phyloP scores from a whole-genome alignment of 2,888 invertebrate genomes.

The Pyrocoelia pectoralis region DNA sequence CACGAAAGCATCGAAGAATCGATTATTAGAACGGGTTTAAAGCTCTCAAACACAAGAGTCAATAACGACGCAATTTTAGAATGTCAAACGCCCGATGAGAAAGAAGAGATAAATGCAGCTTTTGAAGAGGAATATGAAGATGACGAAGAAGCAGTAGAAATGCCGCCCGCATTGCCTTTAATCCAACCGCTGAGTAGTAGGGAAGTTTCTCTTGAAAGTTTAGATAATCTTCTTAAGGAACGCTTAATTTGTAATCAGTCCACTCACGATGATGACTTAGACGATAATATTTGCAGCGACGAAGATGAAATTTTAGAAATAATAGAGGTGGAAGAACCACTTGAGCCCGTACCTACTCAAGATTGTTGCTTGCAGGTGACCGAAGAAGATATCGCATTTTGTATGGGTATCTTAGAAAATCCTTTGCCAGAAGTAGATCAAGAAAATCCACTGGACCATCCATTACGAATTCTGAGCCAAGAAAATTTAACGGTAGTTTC shows the following conservation, averaged over 20 bases:
- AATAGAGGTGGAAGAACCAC: conserved; percentile 80
- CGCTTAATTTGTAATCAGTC: conserved; percentile 62
- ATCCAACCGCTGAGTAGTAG: conserved; percentile 81
- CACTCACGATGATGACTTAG: conserved; percentile 62
- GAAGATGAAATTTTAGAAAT: conserved; percentile 82
- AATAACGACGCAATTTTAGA: conserved; percentile 52
- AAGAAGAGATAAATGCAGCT: conserved; percentile 42
- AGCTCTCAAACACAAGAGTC: conserved; percentile 51
- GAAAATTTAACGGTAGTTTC: conserved; percentile 91
- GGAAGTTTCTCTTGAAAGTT: conserved; percentile 84
- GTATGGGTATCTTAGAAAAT: conserved; percentile 77
- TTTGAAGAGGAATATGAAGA: conserved; percentile 72
- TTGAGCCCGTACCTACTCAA: conserved; percentile 85
- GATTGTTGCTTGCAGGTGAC: conserved; percentile 90
- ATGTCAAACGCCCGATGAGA: conserved; percentile 52
- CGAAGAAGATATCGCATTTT: conserved; percentile 90
- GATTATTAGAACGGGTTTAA: conserved; percentile 68
- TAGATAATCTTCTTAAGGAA: conserved; percentile 79
- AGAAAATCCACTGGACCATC: conserved; percentile 79
- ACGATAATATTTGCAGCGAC: conserved; percentile 61
- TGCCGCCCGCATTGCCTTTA: conserved; percentile 82
- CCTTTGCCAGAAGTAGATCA: conserved; percentile 77
- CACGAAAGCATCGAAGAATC: conserved; percentile 68
- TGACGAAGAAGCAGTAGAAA: conserved; percentile 80
- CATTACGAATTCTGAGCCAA: conserved; percentile 86